These are phyloP conservation scores for Cosmopolites sordidus DNA, from an alignment of 2,888 invertebrate genomes.

Conservation along the genomic window DNA sequence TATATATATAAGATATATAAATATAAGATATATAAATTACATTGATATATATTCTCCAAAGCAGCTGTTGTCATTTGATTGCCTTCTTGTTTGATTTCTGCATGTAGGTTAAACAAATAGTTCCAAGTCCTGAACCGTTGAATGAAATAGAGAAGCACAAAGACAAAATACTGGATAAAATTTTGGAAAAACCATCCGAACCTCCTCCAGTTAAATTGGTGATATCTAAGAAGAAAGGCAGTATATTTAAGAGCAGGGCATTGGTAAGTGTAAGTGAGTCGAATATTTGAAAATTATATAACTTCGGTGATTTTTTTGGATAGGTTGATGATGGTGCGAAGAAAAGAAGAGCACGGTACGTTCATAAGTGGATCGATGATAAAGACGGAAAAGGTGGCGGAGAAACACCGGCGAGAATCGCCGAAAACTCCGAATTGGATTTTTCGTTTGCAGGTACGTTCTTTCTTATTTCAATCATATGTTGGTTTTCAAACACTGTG, in stretches of 20 bases:
- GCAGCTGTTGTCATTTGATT: neutral
- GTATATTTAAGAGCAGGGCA: slow-evolving; percentile 83
- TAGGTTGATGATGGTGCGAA: slow-evolving; percentile 58
- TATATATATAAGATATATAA: neutral
- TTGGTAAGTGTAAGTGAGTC: slow-evolving; percentile 48
- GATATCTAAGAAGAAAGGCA: slow-evolving; percentile 79
- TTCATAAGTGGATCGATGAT: slow-evolving; percentile 86
- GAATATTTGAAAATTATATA: neutral
- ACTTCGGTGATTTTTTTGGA: neutral
- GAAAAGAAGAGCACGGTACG: slow-evolving; percentile 74
- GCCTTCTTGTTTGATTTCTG: neutral
- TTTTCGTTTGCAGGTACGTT: neutral
- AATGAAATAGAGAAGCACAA: slow-evolving; percentile 36
- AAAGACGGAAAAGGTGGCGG: slow-evolving; percentile 44
- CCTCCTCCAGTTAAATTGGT: slow-evolving; percentile 59
- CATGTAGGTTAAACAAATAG: slow-evolving; percentile 34
- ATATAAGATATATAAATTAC: no score
- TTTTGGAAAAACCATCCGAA: slow-evolving; percentile 38
- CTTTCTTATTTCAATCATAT: no score
- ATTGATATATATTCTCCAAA: neutral
- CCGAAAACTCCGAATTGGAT: slow-evolving; percentile 19
- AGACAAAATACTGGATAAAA: slow-evolving; percentile 41
- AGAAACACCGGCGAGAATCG: slow-evolving; percentile 24
- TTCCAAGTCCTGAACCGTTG: slow-evolving; percentile 28
- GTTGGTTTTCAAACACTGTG: no score